Conservation (phyloP, 2,888 invertebrate genomes). For the Agonum fuliginosum region DNA sequence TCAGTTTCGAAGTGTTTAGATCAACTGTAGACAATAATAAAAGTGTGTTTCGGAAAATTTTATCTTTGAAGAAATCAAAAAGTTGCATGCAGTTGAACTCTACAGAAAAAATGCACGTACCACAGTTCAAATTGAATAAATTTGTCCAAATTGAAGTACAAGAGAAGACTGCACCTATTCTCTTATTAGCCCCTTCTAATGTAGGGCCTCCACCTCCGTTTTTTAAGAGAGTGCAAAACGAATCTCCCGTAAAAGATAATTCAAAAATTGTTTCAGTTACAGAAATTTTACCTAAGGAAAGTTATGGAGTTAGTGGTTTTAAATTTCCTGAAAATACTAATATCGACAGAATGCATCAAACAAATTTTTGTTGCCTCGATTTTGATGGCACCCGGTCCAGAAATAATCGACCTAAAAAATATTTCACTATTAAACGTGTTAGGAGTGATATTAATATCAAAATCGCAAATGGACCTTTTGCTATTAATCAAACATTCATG, state of each 20-base stretch:
- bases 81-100: background rate
- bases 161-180: background rate
- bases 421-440: slow-evolving; percentile 3
- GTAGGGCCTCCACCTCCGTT: slow-evolving; percentile 20
- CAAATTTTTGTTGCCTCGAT: slow-evolving; percentile 31
- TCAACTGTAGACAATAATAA: slow-evolving; percentile 10
- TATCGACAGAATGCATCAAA: background rate
- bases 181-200: slow-evolving; percentile 9
- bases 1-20: slow-evolving; percentile 46
- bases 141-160: slow-evolving; percentile 11
- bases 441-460: slow-evolving; percentile 43
- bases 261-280: slow-evolving; percentile 1
- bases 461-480: too few species aligned
- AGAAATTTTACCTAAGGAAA: slow-evolving; percentile 23
- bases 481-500: too few species aligned
- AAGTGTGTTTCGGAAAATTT: slow-evolving; percentile 2
- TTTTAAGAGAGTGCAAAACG: background rate
- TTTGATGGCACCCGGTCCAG: slow-evolving; percentile 38
- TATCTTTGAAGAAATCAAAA: background rate
- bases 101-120: background rate
- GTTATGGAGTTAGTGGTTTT: slow-evolving; percentile 40
- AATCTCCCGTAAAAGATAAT: slow-evolving; percentile 19
- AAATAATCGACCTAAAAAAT: slow-evolving; percentile 3
- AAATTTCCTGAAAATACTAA: slow-evolving; percentile 33
- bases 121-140: too few species aligned